A percentile compares a stretch with the other conserved stretches of the same genome.
Evolutionary conservation across 2,113 vertebrate genomes (phyloP).

Genomic region (Pardalotus punctatus): DNA sequence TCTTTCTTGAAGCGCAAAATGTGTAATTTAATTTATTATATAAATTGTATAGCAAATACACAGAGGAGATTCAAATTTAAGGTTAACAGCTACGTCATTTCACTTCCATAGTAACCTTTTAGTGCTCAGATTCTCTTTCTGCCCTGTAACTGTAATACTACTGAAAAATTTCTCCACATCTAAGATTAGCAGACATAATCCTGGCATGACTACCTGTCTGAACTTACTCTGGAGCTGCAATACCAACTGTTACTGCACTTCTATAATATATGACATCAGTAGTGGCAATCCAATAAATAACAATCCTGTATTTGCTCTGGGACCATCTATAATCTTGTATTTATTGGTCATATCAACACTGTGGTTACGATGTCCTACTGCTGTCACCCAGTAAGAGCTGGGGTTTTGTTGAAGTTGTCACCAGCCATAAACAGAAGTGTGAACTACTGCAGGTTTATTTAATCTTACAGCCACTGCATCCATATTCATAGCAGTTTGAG

Average conservation of each 20-base stretch:
- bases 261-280: background rate
- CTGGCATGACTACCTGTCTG: background rate
- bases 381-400: conserved; percentile 4
- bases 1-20: background rate
- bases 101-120: background rate
- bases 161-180: background rate
- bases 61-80: background rate
- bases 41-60: background rate
- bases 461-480: background rate
- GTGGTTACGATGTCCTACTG: background rate
- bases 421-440: conserved; percentile 21
- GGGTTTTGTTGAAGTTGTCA: conserved; percentile 19
- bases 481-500: background rate
- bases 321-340: background rate
- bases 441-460: conserved; percentile 19
- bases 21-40: background rate
- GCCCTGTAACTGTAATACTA: background rate
- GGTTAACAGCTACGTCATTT: background rate
- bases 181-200: background rate
- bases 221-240: background rate
- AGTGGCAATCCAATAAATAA: background rate
- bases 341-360: conserved; percentile 28
- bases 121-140: background rate
- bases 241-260: background rate
- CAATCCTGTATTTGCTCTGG: background rate